Evolutionary conservation across 2,888 invertebrate genomes (phyloP).

Genomic region (Eledona agricola): DNA sequence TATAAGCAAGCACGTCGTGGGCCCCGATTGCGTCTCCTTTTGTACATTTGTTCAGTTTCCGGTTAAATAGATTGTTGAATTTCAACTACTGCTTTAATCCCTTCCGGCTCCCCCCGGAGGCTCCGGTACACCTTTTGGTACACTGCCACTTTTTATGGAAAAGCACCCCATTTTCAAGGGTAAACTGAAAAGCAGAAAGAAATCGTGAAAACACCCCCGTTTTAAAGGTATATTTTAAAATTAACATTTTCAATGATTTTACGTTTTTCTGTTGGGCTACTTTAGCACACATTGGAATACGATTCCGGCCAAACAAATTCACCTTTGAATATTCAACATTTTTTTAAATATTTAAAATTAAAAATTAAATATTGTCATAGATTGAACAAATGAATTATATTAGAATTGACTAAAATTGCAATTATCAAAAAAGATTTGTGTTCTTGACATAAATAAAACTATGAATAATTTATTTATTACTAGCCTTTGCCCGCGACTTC

Average conservation of each 20-base stretch:
- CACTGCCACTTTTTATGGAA: conserved; percentile 11
- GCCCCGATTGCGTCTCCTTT: no score
- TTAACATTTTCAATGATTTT: conserved; percentile 21
- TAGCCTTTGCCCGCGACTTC: no score
- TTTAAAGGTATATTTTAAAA: conserved; percentile 14
- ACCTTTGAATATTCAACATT: no score
- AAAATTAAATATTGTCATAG: conserved; percentile 8
- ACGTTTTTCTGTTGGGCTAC: no score
- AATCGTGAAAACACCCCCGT: no score
- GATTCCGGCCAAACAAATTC: no score
- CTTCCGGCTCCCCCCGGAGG: no score
- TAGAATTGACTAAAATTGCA: conserved; percentile 13
- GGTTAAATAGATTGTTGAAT: no score
- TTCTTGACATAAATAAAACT: conserved; percentile 15
- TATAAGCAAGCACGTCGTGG: no score
- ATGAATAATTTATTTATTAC: conserved; percentile 18
- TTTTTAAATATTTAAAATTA: conserved; percentile 10
- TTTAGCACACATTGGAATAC: no score
- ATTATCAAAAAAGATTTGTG: conserved; percentile 17
- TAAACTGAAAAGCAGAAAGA: conserved; percentile 2
- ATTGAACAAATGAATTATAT: conserved; percentile 14
- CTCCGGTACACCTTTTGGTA: not conserved
- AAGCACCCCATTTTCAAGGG: not conserved
- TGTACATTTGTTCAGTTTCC: no score
- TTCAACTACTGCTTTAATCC: no score